These are phyloP conservation scores for Parapristionchus giblindavisi DNA, from an alignment of 2,888 invertebrate genomes.

Conservation along the genomic window DNA sequence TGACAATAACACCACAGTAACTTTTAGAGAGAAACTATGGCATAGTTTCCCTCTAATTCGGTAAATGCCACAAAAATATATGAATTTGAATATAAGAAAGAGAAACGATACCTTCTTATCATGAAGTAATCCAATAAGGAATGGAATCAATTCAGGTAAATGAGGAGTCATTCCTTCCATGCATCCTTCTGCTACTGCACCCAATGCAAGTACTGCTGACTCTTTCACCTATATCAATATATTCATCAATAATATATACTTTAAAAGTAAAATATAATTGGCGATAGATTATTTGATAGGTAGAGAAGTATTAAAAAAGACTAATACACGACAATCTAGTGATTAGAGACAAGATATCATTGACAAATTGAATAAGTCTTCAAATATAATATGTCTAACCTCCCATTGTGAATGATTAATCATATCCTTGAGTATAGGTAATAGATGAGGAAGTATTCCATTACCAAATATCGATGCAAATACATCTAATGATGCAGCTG, in stretches of 20 bases:
- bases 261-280: too few species aligned
- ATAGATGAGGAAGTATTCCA: conserved; percentile 88
- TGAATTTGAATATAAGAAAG: too few species aligned
- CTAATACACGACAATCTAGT: too few species aligned
- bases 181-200: conserved; percentile 87
- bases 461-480: conserved; percentile 96
- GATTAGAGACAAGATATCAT: too few species aligned
- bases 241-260: too few species aligned
- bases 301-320: too few species aligned
- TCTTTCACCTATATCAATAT: conserved; percentile 77
- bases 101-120: conserved; percentile 70
- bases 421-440: conserved; percentile 95
- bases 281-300: too few species aligned
- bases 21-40: too few species aligned
- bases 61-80: too few species aligned
- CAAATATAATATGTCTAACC: conserved; percentile 72
- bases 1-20: too few species aligned
- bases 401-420: conserved; percentile 95
- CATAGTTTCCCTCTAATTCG: too few species aligned
- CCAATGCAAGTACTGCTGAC: conserved; percentile 89
- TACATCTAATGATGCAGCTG: conserved; percentile 96
- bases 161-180: conserved; percentile 97
- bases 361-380: neutral
- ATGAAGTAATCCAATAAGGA: conserved; percentile 87
- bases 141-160: conserved; percentile 93